Evolutionary conservation across 2,113 vertebrate species (phyloP), one percentile per base, ranked within the genome.

Genomic region (Danionella cerebrum): DNA sequence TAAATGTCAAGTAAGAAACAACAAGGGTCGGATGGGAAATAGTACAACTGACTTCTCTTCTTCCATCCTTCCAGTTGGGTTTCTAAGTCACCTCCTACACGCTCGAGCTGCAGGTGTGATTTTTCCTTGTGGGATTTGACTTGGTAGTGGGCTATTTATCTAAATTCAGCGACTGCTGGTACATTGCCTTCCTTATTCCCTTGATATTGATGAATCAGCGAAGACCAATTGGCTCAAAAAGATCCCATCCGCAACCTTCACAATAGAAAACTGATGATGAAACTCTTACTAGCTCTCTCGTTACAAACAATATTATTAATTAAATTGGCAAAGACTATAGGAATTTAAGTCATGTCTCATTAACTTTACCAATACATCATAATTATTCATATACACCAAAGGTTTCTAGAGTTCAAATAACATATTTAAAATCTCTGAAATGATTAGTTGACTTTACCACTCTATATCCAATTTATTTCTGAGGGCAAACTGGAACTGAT

Each of bases 91-190:
- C 39, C 41, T 35, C 44, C 44, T 9, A 48, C 29, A 47, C 25
- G 1, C 58, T 31, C 4, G 16, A 48, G 27, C 44, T 64, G 18
- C 29, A 64, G 44, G 60, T 50, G 42, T 42, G 45, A 47, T 64
- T 64, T 45, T 47, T 24, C 53, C 42, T 35, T 19, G 24, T 29
- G 24, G 27, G 29, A 35, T 36, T 18, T 64, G 60, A 7, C 42
- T 19, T 29, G 5, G 4, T 63, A 44, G 14, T 22, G 22, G 59
- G 29, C 59, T 48, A 50, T 47, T 64, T 24, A n/a, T 64, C 60
- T 50, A 47, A 48, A 48, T 64, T 64, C 29, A 64, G 60, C 24
- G 44, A 33, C 44, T 47, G 42, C 29, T n/a, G n/a, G 44, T 35
- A 64, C 33, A n/a, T 31, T 60, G 58, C 38, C 4, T 57, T 57